phyloP scores from a whole-genome alignment of 2,113 vertebrate genomes.

The Pavo muticus region DNA sequence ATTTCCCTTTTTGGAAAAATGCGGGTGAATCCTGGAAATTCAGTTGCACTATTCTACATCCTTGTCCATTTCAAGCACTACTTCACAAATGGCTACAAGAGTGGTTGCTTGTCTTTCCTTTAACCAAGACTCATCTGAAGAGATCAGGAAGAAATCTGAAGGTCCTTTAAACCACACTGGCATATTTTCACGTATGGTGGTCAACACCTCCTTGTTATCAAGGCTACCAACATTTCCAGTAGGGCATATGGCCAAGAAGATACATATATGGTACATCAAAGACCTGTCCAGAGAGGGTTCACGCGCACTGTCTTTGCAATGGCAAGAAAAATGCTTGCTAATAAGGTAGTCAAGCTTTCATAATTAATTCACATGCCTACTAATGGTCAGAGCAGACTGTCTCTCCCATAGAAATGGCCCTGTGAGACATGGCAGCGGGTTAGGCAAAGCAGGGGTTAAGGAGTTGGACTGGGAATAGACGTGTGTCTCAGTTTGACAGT shows the following conservation, averaged over 20 bases:
- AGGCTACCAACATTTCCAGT: background rate
- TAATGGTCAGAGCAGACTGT: background rate
- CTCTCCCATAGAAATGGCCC: background rate
- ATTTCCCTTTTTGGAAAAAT: background rate
- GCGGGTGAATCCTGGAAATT: background rate
- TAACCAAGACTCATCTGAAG: background rate
- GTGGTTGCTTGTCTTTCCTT: background rate
- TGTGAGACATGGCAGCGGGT: background rate
- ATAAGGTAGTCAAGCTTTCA: background rate
- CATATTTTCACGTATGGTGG: background rate
- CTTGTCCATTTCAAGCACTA: background rate
- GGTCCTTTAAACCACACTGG: background rate
- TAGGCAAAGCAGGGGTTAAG: slow-evolving; percentile 69
- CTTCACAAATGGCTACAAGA: background rate
- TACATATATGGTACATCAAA: background rate
- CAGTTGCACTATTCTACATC: background rate
- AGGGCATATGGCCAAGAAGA: background rate
- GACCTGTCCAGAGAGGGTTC: background rate
- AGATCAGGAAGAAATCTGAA: background rate
- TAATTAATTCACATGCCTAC: slow-evolving; percentile 1
- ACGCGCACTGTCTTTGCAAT: background rate
- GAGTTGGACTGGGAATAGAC: slow-evolving; percentile 68
- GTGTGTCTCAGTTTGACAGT: slow-evolving; percentile 68
- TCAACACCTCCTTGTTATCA: background rate
- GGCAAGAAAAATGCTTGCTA: background rate